Base-by-base conservation (phyloP, 2,888 invertebrate genomes). In the Plemyria rubiginata region DNA sequence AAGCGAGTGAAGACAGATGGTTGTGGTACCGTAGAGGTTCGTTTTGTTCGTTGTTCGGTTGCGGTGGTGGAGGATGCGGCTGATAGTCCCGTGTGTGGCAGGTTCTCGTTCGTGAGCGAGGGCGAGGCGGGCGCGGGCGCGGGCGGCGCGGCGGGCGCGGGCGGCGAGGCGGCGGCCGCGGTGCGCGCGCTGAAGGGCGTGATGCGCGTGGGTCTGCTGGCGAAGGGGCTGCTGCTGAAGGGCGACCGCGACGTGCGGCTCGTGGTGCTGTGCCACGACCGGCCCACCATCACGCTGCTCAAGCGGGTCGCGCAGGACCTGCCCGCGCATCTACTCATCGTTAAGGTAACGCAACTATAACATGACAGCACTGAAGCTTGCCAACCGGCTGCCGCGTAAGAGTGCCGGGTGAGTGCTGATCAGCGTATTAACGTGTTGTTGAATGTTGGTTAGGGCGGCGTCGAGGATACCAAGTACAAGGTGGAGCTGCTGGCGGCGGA, bases 191-290 rank as follows among this genome's bases (percentile, higher is more conserved):
- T 99, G 50, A 98, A 98, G 86, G 99, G 99, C 64, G 99, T 99
- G 32, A 98, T 99, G 98, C 95, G 99, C 68, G 98, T 99, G 50
- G 99, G 99, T 57, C 96, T 97, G 81, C 85, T 92, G 66, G 92
- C 91, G 80, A 90, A 91, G 86, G 97, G 98, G 45, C 94, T 99
- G 66, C 93, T 99, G 78, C 94, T 99, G 28, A 95, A 96, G 70
- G 98, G 98, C 6, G 99, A 99, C 90, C 95, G 95, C 68, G 95
- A 95, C 79, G 98, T 99, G 60, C 96, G 98, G 74, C 94, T 99
- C 67, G 99, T 99, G 41, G 98, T 99, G 58, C 94, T 99, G 60
- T 99, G 99, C 87, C 96, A 98, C 62, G 98, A 98, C 86, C 98
- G 98, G 75, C 99, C 99, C 64, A 99, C 99, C 57, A 86, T 95